Conservation (phyloP, 2,113 vertebrate species). For the Hemiscyllium ocellatum region DNA sequence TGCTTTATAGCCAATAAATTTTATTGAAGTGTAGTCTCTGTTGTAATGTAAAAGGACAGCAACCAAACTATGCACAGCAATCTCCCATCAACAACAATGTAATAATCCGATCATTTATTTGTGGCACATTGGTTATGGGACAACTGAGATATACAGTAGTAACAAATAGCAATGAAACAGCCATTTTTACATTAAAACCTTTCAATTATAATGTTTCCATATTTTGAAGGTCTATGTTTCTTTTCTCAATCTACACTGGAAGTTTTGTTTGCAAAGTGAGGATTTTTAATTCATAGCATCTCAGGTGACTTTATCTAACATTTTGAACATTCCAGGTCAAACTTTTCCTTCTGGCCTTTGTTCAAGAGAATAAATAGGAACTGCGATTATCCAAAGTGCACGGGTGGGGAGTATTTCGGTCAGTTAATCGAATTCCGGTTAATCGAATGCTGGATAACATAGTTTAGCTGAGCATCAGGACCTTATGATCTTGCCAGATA, state of each 20-base stretch:
- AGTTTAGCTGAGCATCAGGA: too few species aligned
- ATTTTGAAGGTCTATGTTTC: not conserved
- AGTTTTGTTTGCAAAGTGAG: conserved; percentile 47
- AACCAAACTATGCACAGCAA: not conserved
- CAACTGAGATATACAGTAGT: too few species aligned
- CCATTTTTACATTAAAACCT: not conserved
- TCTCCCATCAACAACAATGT: not conserved
- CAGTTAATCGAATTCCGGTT: too few species aligned
- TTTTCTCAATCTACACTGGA: not conserved
- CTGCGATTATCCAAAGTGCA: too few species aligned
- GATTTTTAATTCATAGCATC: conserved; percentile 43
- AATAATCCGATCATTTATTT: not conserved
- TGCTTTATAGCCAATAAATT: not conserved
- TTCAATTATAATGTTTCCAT: conserved; percentile 34
- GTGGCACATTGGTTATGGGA: not conserved
- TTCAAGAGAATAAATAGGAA: conserved; percentile 38
- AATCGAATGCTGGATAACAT: too few species aligned
- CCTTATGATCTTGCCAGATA: too few species aligned
- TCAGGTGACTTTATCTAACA: conserved; percentile 49
- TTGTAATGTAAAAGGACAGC: not conserved
- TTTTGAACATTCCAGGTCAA: conserved; percentile 42
- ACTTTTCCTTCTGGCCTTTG: conserved; percentile 45
- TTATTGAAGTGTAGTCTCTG: not conserved
- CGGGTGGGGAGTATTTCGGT: too few species aligned
- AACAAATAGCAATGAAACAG: not conserved